Base-by-base conservation (phyloP, 2,113 vertebrate genomes). In the Sardina pilchardus region DNA sequence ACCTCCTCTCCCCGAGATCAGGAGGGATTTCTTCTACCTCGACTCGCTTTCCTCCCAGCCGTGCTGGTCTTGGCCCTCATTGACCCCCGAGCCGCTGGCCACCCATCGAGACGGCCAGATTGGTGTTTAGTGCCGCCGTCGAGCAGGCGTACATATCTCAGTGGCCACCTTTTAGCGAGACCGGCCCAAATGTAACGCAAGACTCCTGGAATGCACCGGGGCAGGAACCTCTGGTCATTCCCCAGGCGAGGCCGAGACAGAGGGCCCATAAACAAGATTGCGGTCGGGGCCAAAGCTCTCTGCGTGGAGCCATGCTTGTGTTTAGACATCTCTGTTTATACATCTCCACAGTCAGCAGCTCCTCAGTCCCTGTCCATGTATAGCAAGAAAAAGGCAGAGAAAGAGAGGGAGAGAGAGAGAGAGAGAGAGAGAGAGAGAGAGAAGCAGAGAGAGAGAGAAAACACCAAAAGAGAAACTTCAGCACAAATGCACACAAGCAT, bases 201-300 rank as follows among this genome's bases (percentile, higher is more conserved):
- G 43, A 34, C 83, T 91, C 91, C n/a, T 85, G 92, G 90, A 91
- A 93, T 93, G 91, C 83, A 89, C 67, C 81, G 75, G 89, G 87
- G 71, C 3, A 16, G 75, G 88, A 88, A 85, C 88, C 87, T 88
- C 39, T 42, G 63, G 63, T 26, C n/a, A 71, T 75, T 75, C 4
- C 30, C 67, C n/a, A 34, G 63, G 63, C n/a, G 7, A 16, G 63
- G 12, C 26, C 0, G 71, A 78, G 71, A 78, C 12, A 36, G 71
- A 78, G 71, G 63, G 47, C 75, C 86, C 91, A 89, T 93, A 93
- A 93, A 92, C 85, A 86, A 16, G 19, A 67, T 85, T 87, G 47
- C 63, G 80, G 4, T 34, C 1, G 26, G 71, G 8, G 4, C 34
- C 30, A 12, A 92, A 90, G n/a, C 89, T 95, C 92, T 94, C 92